Base-by-base conservation (phyloP, 2,888 invertebrate genomes). In the Zaprionus obscuricornis region DNA sequence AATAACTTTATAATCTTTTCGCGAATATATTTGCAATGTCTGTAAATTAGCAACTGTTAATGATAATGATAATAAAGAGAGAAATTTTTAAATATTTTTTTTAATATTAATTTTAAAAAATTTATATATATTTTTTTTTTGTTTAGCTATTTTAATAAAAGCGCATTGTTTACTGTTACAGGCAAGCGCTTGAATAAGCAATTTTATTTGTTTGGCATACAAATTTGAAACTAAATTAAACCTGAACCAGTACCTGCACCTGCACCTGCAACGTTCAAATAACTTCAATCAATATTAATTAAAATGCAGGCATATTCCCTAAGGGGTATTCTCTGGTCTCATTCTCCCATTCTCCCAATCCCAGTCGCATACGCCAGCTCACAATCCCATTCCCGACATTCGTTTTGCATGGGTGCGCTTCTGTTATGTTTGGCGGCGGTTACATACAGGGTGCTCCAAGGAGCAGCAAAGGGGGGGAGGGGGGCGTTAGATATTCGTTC, bases 241-340 rank as follows among this genome's bases (percentile, higher is more conserved):
- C 50, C 59, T 47, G 39, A 55, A 69, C 52, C 69, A 58, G 58
- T 59, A 18, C 45, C 40, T 16, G 8, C 26, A 5, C 16, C 7
- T 2, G 49, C 66, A 57, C 59, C 79, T 71, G 71, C 60, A 31
- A 16, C 27, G 33, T 42, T 47, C 45, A 63, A 67, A 84, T 62
- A 81, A 59, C 54, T 62, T 71, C 82, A 86, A 81, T 86, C 86
- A 86, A 81, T 81, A 86, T 86, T 81, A 86, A 81, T 81, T 81
- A 81, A 86, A 85, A 81, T 84, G 71, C 76, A 83, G 76, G 62
- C 77, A 84, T 69, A 68, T 73, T 73, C 55, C 62, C 62, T 52
- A 29, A 49, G 51, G 58, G 33, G 36, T 13, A 69, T 42, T 47
- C 24, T n/a, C 6, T 3, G 24, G 8, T 11, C 2, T 14, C 16